phyloP scores from a whole-genome alignment of 2,113 vertebrate genomes.

The Centrocercus urophasianus region DNA sequence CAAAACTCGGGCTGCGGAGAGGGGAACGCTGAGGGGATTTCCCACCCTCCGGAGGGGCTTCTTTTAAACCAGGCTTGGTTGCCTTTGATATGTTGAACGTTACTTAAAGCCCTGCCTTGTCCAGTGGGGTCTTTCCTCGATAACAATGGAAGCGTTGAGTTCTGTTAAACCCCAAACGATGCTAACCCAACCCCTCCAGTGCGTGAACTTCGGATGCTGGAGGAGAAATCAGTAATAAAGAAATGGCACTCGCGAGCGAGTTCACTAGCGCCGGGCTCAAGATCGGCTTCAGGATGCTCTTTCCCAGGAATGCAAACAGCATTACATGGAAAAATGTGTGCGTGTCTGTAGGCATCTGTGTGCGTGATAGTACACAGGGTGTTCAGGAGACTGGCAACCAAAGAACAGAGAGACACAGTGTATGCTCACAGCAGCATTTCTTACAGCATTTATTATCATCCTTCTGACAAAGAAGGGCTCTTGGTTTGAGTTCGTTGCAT shows the following conservation, averaged over 20 bases:
- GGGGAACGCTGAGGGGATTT: neutral
- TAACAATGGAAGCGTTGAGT: constrained; percentile 64
- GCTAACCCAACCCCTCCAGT: neutral
- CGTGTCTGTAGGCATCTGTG: rapidly evolving
- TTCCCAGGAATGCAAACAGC: neutral
- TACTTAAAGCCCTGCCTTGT: constrained; percentile 55
- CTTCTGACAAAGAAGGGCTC: neutral
- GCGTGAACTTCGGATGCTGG: neutral
- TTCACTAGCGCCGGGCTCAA: neutral
- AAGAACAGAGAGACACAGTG: neutral
- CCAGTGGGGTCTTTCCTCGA: constrained; percentile 65
- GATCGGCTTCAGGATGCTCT: neutral
- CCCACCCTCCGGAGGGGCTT: constrained; percentile 51
- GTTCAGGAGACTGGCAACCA: neutral
- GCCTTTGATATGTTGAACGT: constrained; percentile 69
- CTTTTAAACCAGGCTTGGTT: constrained; percentile 39
- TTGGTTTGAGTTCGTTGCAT: neutral
- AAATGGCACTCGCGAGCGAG: neutral
- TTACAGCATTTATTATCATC: neutral
- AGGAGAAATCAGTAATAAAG: neutral
- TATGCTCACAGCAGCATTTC: neutral
- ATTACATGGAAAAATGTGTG: rapidly evolving
- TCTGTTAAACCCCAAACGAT: constrained; percentile 58
- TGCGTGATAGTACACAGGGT: rapidly evolving
- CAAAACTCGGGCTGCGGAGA: neutral